Evolutionary conservation across 2,888 invertebrate species (phyloP).

Genomic region (Aricia artaxerxes): DNA sequence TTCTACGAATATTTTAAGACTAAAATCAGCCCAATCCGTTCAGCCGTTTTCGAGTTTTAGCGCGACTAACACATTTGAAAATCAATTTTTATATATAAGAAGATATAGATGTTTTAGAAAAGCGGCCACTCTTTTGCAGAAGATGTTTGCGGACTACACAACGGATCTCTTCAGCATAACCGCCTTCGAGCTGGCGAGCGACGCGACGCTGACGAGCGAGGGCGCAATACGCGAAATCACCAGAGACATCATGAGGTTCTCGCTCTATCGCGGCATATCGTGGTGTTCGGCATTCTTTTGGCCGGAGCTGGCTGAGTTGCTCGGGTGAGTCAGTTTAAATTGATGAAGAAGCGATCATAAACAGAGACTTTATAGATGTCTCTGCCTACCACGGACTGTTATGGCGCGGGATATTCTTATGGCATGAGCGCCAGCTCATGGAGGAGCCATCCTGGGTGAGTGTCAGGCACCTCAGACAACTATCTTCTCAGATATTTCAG

Average conservation of each 20-base stretch:
- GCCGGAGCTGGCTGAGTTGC: conserved; percentile 46
- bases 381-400: no score
- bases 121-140: conserved; percentile 34
- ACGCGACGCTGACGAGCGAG: conserved; percentile 45
- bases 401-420: conserved; percentile 46
- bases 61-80: no score
- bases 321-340: conserved; percentile 41
- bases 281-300: conserved; percentile 49
- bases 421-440: conserved; percentile 41
- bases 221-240: conserved; percentile 45
- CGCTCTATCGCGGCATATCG: conserved; percentile 40
- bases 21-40: no score
- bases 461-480: conserved; percentile 29
- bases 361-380: no score
- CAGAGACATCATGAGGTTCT: conserved; percentile 43
- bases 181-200: conserved; percentile 44
- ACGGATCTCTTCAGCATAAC: conserved; percentile 47
- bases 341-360: no score
- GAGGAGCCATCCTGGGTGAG: no score
- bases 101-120: no score
- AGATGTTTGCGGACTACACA: conserved; percentile 44
- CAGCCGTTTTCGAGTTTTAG: no score
- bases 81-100: no score
- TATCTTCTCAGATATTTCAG: no score
- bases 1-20: no score